These are phyloP conservation scores for Orthonevra nobilis DNA, from an alignment of 2,888 invertebrate species.

Conservation along the genomic window DNA sequence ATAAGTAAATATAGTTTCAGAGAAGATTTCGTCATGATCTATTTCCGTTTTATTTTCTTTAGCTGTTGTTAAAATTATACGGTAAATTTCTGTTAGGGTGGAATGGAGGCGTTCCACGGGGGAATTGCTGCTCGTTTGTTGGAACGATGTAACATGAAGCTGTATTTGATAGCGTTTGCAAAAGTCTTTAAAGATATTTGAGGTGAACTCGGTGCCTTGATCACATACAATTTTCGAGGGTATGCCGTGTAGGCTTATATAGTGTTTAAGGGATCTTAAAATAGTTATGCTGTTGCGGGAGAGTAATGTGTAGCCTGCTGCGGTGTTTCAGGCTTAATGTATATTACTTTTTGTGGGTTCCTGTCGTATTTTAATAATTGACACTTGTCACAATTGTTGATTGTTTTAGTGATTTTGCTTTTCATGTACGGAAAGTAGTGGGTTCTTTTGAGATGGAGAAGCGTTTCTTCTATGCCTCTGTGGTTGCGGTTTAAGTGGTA, in stretches of 20 bases:
- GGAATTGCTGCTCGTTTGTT: conserved; percentile 24
- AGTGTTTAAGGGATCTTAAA: conserved; percentile 28
- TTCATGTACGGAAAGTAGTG: conserved; percentile 45
- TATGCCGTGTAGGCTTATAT: conserved; percentile 20
- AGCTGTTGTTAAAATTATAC: conserved; percentile 26
- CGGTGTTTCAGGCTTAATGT: conserved; percentile 34
- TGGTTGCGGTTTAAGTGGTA: conserved; percentile 40
- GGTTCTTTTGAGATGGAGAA: conserved; percentile 33
- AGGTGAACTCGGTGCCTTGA: conserved; percentile 13
- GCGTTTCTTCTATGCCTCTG: conserved; percentile 41
- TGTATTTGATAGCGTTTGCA: conserved; percentile 11
- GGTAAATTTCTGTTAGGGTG: conserved; percentile 34
- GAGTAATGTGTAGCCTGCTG: background rate
- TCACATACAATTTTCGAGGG: conserved; percentile 10
- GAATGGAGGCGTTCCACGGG: conserved; percentile 14
- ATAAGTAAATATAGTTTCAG: conserved; percentile 23
- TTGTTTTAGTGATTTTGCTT: conserved; percentile 18
- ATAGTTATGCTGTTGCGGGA: conserved; percentile 2
- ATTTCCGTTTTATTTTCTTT: conserved; percentile 16
- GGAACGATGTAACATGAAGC: conserved; percentile 37
- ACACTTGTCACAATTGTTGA: conserved; percentile 38
- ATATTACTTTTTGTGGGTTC: conserved; percentile 52
- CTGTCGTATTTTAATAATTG: conserved; percentile 39
- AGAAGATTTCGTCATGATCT: conserved; percentile 39
- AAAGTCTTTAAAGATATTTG: conserved; percentile 23